Base-by-base conservation (phyloP, 2,113 vertebrate genomes). In the Phalacrocorax brasilianus region DNA sequence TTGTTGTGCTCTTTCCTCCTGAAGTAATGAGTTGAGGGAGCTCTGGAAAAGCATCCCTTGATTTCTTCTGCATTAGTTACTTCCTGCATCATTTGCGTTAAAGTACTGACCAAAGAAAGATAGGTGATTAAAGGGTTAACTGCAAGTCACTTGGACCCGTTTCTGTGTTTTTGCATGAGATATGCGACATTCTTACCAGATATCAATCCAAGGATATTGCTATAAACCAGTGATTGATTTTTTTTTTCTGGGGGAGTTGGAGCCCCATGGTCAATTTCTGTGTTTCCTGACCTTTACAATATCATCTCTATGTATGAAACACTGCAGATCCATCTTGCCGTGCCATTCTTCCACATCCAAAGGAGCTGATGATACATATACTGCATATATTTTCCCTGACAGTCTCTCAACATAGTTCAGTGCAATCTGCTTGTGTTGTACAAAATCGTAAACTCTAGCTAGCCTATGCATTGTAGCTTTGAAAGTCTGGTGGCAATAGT, bases 231-330 rank as follows among this genome's bases (percentile, higher is more conserved):
- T 63, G 81, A 94, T 55, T 63, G 68, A 71, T 78, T 74, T 61
- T 70, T 58, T 95, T 75, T 21, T 83, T 30, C 83, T 53, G 62
- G 27, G 79, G 40, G 8, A 84, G 42, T 23, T 63, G 44, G 42
- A 91, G 35, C n/a, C 59, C 38, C 27, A 4, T 71, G 56, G 72
- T 83, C 8, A 19, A 62, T 78, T 70, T 83, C 59, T 77, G 52
- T 77, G 56, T 53, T 96, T 92, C 66, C 33, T 72, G 65, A 93
- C 73, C 83, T 94, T 96, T 94, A 68, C 56, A 33, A 5, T 71
- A 73, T 77, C 76, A 87, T 85, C 75, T 85, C 75, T 90, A 9
- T 82, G 58, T 88, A 75, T 65, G 83, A 94, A 86, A 20, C 40
- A 38, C 68, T 24, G 61, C 72, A 93, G 67, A 92, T 61, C 72